Percentiles rank a stretch among this genome's conserved stretches.
Conservation (phyloP, 2,888 invertebrate species). For the Drosophila barbarae region DNA sequence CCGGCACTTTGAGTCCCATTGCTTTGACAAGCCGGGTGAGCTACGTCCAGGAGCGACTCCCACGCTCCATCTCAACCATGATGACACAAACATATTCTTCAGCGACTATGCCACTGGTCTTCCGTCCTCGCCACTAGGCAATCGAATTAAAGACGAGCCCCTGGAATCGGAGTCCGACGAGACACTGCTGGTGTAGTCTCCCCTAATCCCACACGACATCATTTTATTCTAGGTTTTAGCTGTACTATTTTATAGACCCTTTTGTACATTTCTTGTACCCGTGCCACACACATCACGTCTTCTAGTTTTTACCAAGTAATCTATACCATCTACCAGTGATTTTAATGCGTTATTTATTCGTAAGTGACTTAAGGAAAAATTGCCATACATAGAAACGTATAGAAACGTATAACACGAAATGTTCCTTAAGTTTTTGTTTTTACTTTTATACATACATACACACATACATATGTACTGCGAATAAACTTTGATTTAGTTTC, state of each 20-base stretch:
- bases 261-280: constrained; percentile 24
- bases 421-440: constrained; percentile 60
- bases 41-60: constrained; percentile 69
- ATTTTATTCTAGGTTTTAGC: constrained; percentile 35
- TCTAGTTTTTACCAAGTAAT: constrained; percentile 46
- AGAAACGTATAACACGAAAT: constrained; percentile 33
- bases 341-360: constrained; percentile 35
- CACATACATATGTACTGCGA: constrained; percentile 27
- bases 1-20: constrained; percentile 64
- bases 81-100: constrained; percentile 66
- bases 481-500: constrained; percentile 26
- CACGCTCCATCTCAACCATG: constrained; percentile 68
- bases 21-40: constrained; percentile 53
- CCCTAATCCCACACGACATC: constrained; percentile 6
- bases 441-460: constrained; percentile 26
- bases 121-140: constrained; percentile 22
- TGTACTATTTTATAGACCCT: constrained; percentile 27
- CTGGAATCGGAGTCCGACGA: constrained; percentile 50
- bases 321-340: constrained; percentile 47
- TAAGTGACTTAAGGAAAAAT: constrained; percentile 15
- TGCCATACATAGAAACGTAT: constrained; percentile 37
- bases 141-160: constrained; percentile 59
- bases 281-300: constrained; percentile 48
- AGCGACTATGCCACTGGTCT: constrained; percentile 50
- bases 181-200: constrained; percentile 46